Evolutionary conservation across 2,888 invertebrate species (phyloP).

Genomic region (Melipona beecheii): DNA sequence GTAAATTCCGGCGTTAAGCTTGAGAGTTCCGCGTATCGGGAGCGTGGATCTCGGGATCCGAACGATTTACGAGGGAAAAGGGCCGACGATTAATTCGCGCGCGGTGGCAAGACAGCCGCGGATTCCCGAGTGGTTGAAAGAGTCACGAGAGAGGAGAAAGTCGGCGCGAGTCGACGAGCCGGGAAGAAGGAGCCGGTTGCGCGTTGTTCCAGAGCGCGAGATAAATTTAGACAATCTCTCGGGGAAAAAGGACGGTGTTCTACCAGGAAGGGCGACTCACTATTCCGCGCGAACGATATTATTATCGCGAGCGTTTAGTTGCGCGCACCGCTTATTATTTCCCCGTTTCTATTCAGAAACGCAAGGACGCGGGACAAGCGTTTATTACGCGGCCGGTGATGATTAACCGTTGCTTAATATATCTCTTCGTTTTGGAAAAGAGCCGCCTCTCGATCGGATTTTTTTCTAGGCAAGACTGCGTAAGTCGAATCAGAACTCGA

Average conservation of each 20-base stretch:
- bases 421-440: background rate
- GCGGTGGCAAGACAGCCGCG: background rate
- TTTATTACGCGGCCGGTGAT: constrained; percentile 20
- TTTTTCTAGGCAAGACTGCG: background rate
- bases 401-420: constrained; percentile 33
- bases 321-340: constrained; percentile 43
- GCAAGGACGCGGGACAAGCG: constrained; percentile 59
- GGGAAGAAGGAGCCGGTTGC: constrained; percentile 39
- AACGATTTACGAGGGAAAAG: constrained; percentile 40
- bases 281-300: constrained; percentile 60
- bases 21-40: background rate
- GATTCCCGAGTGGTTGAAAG: constrained; percentile 42
- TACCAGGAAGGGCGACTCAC: constrained; percentile 67
- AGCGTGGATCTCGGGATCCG: background rate
- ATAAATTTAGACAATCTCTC: constrained; percentile 71
- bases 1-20: background rate
- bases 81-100: constrained; percentile 48
- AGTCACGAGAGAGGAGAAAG: constrained; percentile 36
- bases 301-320: constrained; percentile 51
- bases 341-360: constrained; percentile 24
- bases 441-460: background rate
- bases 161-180: constrained; percentile 18
- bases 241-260: constrained; percentile 57
- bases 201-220: constrained; percentile 55
- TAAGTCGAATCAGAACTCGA: background rate